Evolutionary conservation across 1,140 invertebrate genomes (phyloP), one percentile per base, ranked within the genome.

Genomic region (Tenebrio molitor): DNA sequence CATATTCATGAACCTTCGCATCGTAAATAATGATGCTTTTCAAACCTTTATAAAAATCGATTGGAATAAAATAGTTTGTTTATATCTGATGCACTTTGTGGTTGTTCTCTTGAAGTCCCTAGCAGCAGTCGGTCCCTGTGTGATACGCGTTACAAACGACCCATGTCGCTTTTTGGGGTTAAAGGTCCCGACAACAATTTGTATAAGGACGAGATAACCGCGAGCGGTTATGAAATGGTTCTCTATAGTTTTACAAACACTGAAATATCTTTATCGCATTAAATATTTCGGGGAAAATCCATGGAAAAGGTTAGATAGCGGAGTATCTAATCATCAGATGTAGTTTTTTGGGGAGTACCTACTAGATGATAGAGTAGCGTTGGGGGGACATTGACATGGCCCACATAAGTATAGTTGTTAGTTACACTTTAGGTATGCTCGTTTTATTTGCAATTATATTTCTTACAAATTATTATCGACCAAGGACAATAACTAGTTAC

Each of bases 141-240:
- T 58, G 16, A 58, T 58, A 8, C 12, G 23, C 12, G 10, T 25
- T 58, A 12, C 21, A 14, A 58, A 58, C 50, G 50, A 58, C 23
- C 50, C 23, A 58, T 58, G 50, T 58, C 50, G 21, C 23, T 25
- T 8, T 25, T 58, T 58, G 29, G 50, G 50, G 50, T 58, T 58
- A 58, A 58, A 58, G 23, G 50, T 58, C 23, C 50, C 21, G 23
- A 58, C 50, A 53, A 53, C 46, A 58, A 58, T 58, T 58, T 58
- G 50, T 58, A 58, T 58, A 58, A 58, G 23, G 23, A 58, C 12
- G 50, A 58, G 50, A 58, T 58, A 58, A 58, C 21, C 8, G 36
- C 36, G 12, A 58, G 7, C 50, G 44, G 23, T 58, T 58, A 58
- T 58, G 50, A 58, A 58, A 58, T 17, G 17, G 46, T 8, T 53